Conservation (phyloP, 2,113 vertebrate genomes). For the Fulica atra region DNA sequence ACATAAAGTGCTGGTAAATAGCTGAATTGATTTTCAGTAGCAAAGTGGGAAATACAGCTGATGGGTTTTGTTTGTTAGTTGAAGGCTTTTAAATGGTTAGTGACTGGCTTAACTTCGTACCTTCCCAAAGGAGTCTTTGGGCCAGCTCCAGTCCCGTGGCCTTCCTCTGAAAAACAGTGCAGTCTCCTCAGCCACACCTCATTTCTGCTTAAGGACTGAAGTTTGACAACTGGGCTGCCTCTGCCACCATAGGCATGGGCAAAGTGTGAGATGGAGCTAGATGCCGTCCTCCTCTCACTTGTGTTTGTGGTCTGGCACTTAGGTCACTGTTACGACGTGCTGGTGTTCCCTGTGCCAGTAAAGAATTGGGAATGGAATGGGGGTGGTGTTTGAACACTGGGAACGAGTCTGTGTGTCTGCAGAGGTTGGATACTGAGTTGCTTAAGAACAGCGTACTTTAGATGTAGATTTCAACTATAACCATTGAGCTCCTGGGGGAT, state of each 20-base stretch:
- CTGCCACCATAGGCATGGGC: not conserved
- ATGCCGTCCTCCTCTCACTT: not conserved
- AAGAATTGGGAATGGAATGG: not conserved
- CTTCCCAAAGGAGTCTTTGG: not conserved
- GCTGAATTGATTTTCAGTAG: not conserved
- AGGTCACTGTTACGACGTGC: not conserved
- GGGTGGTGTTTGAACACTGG: not conserved
- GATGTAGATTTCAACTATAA: not conserved
- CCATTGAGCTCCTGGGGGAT: not conserved
- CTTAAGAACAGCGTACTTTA: not conserved
- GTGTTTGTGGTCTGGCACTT: not conserved
- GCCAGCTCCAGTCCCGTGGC: not conserved
- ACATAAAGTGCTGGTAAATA: not conserved
- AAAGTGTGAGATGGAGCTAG: not conserved
- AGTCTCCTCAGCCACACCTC: not conserved
- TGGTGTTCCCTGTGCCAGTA: not conserved
- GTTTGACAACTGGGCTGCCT: not conserved
- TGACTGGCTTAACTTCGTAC: not conserved
- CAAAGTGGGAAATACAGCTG: not conserved
- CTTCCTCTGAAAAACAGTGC: not conserved
- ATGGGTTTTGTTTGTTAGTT: not conserved
- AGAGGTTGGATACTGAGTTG: not conserved
- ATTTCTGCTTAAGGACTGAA: not conserved
- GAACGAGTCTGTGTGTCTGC: not conserved
- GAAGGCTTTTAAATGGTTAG: not conserved